Conservation (phyloP, 2,797 vertebrate genomes). For the Lacerta agilis region DNA sequence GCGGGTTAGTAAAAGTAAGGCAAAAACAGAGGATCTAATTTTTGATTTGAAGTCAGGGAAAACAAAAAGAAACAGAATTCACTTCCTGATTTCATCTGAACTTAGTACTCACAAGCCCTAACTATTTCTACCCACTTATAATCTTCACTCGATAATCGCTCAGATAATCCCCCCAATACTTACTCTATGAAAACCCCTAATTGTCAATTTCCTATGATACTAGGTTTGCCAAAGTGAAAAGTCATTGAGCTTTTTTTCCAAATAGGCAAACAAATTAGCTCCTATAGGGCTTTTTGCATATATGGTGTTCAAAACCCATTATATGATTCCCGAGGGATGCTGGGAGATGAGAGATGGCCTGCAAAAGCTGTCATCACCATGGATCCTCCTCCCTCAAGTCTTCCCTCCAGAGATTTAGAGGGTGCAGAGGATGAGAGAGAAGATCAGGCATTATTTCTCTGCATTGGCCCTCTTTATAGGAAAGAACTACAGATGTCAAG, state of each 20-base stretch:
- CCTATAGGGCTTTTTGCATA: not conserved
- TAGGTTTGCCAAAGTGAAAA: too few relatives aligned
- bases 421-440: too few relatives aligned
- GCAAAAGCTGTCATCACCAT: not conserved
- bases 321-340: too few relatives aligned
- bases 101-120: conserved; percentile 8
- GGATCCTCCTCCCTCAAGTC: not conserved
- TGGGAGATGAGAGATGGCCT: not conserved
- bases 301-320: not conserved
- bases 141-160: not conserved
- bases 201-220: not conserved
- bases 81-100: accelerated
- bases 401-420: not conserved
- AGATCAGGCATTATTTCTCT: not conserved
- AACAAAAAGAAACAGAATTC: not conserved
- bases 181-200: not conserved
- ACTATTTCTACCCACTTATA: not conserved
- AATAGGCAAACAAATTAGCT: too few relatives aligned
- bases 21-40: not conserved
- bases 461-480: not conserved
- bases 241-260: too few relatives aligned
- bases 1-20: not conserved
- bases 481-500: not conserved
- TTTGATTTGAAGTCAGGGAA: not conserved
- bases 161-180: too few relatives aligned